Conservation (phyloP, 2,797 vertebrate species). For the Pseudochirops corinnae region DNA sequence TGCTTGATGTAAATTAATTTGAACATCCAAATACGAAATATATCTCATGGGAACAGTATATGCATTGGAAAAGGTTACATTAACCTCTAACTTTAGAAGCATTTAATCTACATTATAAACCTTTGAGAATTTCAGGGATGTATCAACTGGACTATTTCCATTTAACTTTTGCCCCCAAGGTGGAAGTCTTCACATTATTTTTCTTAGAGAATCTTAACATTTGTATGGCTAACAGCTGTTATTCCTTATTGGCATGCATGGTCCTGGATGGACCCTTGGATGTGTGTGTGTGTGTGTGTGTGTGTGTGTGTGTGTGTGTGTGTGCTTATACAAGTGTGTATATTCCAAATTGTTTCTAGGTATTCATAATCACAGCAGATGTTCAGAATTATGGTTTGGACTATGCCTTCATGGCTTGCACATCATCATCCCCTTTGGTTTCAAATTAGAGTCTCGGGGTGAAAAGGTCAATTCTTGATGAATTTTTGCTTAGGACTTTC, state of each 20-base stretch:
- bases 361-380: slow-evolving; percentile 37
- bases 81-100: slow-evolving; percentile 51
- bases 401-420: background rate
- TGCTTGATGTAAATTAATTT: slow-evolving; percentile 67
- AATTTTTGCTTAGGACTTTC: background rate
- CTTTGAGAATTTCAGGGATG: slow-evolving; percentile 26
- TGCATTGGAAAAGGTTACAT: background rate
- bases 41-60: slow-evolving; percentile 42
- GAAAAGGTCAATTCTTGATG: background rate
- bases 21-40: slow-evolving; percentile 67
- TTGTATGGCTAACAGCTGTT: background rate
- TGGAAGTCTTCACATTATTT: background rate
- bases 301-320: background rate
- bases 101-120: slow-evolving; percentile 1
- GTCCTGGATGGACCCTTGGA: background rate
- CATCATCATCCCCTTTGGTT: slow-evolving; percentile 9
- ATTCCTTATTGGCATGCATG: background rate
- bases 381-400: slow-evolving; percentile 20
- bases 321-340: background rate
- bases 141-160: slow-evolving; percentile 42
- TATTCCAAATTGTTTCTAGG: background rate
- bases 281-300: background rate
- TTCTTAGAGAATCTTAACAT: background rate
- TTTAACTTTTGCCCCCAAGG: slow-evolving; percentile 36
- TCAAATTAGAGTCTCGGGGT: background rate